Base-by-base conservation (phyloP, 2,888 invertebrate genomes). In the Hanleya hanleyi region DNA sequence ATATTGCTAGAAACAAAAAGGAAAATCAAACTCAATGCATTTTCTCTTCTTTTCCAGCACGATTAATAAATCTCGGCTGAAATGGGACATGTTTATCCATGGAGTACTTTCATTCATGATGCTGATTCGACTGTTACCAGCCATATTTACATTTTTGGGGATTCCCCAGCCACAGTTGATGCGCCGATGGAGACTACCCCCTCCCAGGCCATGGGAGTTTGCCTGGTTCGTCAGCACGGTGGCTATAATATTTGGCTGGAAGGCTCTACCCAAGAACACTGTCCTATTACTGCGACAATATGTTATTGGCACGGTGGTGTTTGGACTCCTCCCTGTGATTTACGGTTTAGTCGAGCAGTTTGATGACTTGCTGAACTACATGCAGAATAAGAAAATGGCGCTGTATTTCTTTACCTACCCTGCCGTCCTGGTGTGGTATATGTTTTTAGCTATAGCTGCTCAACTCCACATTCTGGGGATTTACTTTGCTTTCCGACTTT, bases 31-130 rank as follows among this genome's bases (percentile, higher is more conserved):
- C n/a, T n/a, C n/a, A n/a, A n/a, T n/a, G n/a, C 47, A 41, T 15
- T 47, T 47, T 41, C 66, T 73, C 64, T 76, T 74, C 68, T 86
- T 85, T 94, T 94, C 88, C 94, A 99, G 99, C 93, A 96, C 97
- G 88, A 93, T 96, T 89, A 97, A 97, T 93, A 99, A 99, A 92
- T 96, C 96, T 81, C 94, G 98, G 88, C 93, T 99, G 91, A 97
- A 96, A 92, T 96, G 95, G 91, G 96, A 97, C 91, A 95, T 98
- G 92, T 95, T 96, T 92, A 95, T 96, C 91, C 99, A 99, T 91
- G 95, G 96, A 87, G 91, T 97, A 77, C 92, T 98, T 85, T 96
- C 96, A 91, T 94, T 97, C 90, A 93, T 95, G 82, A 96, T 98
- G 96, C 91, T 97, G 89, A 94, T 96, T 67, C 97, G 98, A 91